Percentiles rank a stretch among this genome's conserved stretches.
Evolutionary conservation across 2,113 vertebrate species (phyloP).

Genomic region (Gymnarchus niloticus): DNA sequence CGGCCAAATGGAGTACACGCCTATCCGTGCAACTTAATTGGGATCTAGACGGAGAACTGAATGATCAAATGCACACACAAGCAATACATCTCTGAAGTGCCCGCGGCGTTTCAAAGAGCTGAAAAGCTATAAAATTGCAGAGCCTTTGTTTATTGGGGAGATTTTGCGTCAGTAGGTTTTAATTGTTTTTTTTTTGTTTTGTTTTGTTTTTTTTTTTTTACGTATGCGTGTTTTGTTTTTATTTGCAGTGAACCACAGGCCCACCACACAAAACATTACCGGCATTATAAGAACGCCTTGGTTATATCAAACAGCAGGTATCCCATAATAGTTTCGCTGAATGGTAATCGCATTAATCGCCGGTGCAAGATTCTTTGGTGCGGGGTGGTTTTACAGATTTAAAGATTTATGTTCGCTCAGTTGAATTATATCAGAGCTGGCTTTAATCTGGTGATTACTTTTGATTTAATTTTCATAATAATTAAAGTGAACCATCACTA

Average conservation of each 20-base stretch:
- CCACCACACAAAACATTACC: not conserved
- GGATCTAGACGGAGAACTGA: not conserved
- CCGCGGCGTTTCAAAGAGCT: not conserved
- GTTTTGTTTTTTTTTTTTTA: not conserved
- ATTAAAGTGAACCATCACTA: conserved; percentile 70
- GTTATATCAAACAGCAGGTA: conserved; percentile 17
- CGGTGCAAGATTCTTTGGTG: conserved; percentile 32
- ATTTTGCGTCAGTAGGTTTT: not conserved
- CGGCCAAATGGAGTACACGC: not conserved
- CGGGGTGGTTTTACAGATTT: conserved; percentile 57
- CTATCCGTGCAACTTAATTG: not conserved
- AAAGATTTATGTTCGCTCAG: conserved; percentile 52
- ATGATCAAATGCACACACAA: not conserved
- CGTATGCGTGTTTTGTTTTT: not conserved
- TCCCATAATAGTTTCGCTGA: conserved; percentile 27
- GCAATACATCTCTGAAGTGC: not conserved
- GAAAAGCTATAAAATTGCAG: not conserved
- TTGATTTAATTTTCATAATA: conserved; percentile 71
- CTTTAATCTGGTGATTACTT: conserved; percentile 67
- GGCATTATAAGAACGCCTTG: not conserved
- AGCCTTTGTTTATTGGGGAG: not conserved
- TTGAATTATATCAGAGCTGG: conserved; percentile 63
- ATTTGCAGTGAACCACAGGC: not conserved
- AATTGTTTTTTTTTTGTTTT: not conserved
- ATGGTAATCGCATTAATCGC: conserved; percentile 32